Percentiles rank a stretch among this genome's conserved stretches.
These are phyloP conservation scores for Drosophila leonis DNA, from an alignment of 2,888 invertebrate species.

Conservation along the genomic window DNA sequence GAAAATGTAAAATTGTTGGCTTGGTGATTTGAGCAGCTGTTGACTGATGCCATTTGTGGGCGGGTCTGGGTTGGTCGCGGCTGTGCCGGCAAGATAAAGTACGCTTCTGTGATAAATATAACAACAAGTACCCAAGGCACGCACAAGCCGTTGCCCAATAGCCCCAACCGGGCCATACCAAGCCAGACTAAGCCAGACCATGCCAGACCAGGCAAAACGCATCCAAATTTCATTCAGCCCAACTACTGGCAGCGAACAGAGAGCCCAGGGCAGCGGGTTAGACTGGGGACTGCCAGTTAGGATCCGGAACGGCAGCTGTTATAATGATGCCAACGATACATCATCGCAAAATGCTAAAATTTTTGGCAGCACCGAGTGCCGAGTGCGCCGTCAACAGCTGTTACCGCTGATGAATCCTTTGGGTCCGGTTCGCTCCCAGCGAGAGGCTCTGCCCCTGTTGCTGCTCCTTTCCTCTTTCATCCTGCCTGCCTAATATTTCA, in stretches of 20 bases:
- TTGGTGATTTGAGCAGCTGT: slow-evolving; percentile 68
- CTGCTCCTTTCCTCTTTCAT: background rate
- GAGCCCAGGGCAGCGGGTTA: background rate
- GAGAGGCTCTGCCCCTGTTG: background rate
- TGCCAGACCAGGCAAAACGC: slow-evolving; percentile 59
- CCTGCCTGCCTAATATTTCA: slow-evolving; percentile 71
- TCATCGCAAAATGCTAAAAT: slow-evolving; percentile 82
- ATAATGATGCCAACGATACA: slow-evolving; percentile 81
- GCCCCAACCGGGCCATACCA: slow-evolving; percentile 30
- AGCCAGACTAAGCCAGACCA: background rate
- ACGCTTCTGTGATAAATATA: slow-evolving; percentile 78
- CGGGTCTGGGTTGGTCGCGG: slow-evolving; percentile 2
- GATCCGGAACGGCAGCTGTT: slow-evolving; percentile 70
- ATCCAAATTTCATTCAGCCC: slow-evolving; percentile 68
- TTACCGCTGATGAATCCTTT: slow-evolving; percentile 80
- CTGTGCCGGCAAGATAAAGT: slow-evolving; percentile 73
- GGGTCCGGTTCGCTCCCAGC: slow-evolving; percentile 63
- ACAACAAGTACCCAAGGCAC: slow-evolving; percentile 81
- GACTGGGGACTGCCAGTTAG: slow-evolving; percentile 48
- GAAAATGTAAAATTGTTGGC: slow-evolving; percentile 67
- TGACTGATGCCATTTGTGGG: slow-evolving; percentile 67
- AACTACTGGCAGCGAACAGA: slow-evolving; percentile 23
- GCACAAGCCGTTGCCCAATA: slow-evolving; percentile 72
- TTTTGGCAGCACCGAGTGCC: slow-evolving; percentile 63
- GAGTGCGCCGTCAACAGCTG: slow-evolving; percentile 74